phyloP scores from a whole-genome alignment of 2,113 vertebrate genomes.

The Prunella himalayana region DNA sequence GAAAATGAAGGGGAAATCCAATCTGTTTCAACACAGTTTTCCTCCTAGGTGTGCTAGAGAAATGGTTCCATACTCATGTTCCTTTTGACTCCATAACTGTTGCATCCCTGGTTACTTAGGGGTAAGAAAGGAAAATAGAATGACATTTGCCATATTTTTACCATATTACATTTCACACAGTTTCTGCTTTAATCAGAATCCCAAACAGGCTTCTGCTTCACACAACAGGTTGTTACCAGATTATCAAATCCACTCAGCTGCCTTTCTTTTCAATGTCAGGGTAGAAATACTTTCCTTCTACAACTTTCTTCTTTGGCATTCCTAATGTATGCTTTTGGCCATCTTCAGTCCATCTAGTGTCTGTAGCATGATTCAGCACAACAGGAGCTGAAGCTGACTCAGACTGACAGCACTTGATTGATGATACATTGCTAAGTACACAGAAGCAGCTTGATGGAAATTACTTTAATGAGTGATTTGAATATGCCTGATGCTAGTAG shows the following conservation, averaged over 20 bases:
- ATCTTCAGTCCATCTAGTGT: neutral
- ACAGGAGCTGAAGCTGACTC: neutral
- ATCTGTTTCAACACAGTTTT: neutral
- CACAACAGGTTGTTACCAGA: neutral
- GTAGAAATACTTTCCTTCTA: neutral
- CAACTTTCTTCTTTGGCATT: neutral
- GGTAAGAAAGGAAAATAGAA: neutral
- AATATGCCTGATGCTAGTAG: neutral
- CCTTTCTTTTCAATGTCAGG: neutral
- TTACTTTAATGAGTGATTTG: slow-evolving; percentile 6
- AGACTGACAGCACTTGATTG: neutral
- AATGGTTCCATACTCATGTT: neutral
- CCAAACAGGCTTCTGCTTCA: neutral
- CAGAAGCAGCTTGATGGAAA: neutral
- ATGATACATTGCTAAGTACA: neutral
- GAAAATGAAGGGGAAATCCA: neutral
- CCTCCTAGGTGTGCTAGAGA: neutral
- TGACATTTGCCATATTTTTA: neutral
- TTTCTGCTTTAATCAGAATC: neutral
- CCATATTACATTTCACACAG: neutral
- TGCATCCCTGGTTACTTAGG: neutral
- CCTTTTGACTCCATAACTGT: neutral
- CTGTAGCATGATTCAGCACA: neutral
- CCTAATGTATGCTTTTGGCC: neutral
- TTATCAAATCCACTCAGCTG: neutral